These are phyloP conservation scores for Sebastes trivittatus DNA, from an alignment of 2,797 vertebrate genomes.

Conservation along the genomic window DNA sequence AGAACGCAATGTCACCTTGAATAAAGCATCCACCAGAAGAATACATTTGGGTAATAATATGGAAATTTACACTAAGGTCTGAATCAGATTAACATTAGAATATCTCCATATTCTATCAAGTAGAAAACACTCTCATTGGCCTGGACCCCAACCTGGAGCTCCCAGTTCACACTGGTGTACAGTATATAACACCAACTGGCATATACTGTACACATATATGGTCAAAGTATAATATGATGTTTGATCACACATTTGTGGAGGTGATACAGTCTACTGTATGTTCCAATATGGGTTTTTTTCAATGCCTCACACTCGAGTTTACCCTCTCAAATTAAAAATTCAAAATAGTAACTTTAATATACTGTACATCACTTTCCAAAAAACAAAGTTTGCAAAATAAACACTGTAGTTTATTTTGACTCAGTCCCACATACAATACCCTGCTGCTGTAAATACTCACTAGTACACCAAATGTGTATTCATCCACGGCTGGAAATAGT, in stretches of 20 bases:
- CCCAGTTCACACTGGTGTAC: neutral
- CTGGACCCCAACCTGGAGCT: conserved; percentile 5
- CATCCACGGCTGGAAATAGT: neutral
- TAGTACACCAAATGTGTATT: neutral
- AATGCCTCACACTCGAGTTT: neutral
- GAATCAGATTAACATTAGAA: conserved; percentile 80
- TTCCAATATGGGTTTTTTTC: neutral
- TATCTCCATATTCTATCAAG: conserved; percentile 71
- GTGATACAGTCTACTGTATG: neutral
- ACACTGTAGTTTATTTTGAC: neutral
- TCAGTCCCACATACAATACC: neutral
- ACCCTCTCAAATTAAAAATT: neutral
- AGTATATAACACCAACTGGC: neutral
- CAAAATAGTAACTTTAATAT: no score
- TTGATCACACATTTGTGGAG: neutral
- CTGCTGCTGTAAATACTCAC: neutral
- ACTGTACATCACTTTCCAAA: no score
- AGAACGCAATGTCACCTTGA: conserved; percentile 84
- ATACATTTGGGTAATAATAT: conserved; percentile 86
- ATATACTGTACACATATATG: neutral
- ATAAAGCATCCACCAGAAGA: conserved; percentile 76
- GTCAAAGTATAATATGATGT: neutral
- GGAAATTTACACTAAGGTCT: conserved; percentile 80
- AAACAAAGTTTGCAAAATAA: no score
- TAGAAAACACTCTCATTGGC: conserved; percentile 48